Evolutionary conservation across 2,113 vertebrate genomes (phyloP), one percentile per base, ranked within the genome.

Genomic region (crab-eating macaque (Macaca fascicularis)): DNA sequence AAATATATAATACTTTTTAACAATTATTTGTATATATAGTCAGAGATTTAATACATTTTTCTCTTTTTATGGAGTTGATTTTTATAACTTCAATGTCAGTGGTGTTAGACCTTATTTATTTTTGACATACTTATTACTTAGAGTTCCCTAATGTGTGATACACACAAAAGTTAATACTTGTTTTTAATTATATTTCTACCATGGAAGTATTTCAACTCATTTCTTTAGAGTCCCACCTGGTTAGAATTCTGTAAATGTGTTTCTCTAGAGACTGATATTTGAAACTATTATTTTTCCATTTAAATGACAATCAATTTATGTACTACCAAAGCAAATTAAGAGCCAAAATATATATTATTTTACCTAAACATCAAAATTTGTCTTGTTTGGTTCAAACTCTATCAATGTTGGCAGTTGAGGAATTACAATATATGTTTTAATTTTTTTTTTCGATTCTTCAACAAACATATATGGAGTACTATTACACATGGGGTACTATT

Each of bases 121-220:
- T 67, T 93, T 57, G 32, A 72, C 17, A 85, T 43, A 32, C 20
- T 87, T 90, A 83, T 90, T 90, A 38, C 38, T 94, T 87, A 32
- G 38, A 59, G 27, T 82, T 88, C 86, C 30, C 81, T 70, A 40
- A 59, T 19, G 22, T 84, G 8, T 52, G 3, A 45, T 74, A 93
- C 90, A 80, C 14, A 79, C 13, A 59, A 93, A 97, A 96, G 55
- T 7, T 72, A 93, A 74, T 90, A 80, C 30, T 14, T 74, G 22
- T 59, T 90, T 94, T 78, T 79, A 96, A 96, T 88, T 97, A 43
- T 94, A 67, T 83, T 94, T 97, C 22, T 79, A 57, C 61, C 25
- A 59, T 59, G 57, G 10, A 94, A 8, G 17, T 90, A 87, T 84
- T 90, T 96, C 40, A 83, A 38, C 78, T 90, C 30, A 90, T 83